A percentile compares a stretch with the other conserved stretches of the same genome.
Conservation (phyloP, 2,113 vertebrate species). For the Notechis scutatus region DNA sequence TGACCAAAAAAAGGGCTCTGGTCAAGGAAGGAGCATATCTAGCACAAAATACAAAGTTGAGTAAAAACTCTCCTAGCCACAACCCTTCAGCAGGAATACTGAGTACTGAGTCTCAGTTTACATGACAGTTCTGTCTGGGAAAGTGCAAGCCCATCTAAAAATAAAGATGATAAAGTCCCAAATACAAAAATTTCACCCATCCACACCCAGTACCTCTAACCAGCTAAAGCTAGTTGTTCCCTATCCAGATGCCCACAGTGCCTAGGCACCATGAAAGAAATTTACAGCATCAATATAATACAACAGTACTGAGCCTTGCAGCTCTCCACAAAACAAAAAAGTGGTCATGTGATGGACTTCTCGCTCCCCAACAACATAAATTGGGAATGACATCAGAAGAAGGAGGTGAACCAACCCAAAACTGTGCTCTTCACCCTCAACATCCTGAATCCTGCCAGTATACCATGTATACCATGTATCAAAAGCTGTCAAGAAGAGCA, state of each 20-base stretch:
- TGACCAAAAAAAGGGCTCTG: background rate
- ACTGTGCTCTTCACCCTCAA: background rate
- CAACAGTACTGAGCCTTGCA: background rate
- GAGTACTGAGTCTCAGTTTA: background rate
- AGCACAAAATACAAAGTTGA: background rate
- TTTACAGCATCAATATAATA: no score
- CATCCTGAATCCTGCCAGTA: background rate
- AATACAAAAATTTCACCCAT: background rate
- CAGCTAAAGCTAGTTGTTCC: no score
- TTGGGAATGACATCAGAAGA: background rate
- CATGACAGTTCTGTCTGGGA: background rate
- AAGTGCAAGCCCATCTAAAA: background rate
- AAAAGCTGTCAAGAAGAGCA: background rate
- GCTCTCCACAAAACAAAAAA: background rate
- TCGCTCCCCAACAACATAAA: background rate
- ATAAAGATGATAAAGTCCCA: background rate
- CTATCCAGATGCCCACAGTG: no score
- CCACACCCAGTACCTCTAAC: no score
- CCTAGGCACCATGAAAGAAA: no score
- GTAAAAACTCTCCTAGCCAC: background rate
- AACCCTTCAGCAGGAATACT: background rate
- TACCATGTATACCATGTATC: background rate
- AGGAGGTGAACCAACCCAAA: background rate
- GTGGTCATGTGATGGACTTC: background rate
- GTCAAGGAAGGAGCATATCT: background rate